Evolutionary conservation across 2,888 invertebrate species (phyloP).

Genomic region (Rutpela maculata): DNA sequence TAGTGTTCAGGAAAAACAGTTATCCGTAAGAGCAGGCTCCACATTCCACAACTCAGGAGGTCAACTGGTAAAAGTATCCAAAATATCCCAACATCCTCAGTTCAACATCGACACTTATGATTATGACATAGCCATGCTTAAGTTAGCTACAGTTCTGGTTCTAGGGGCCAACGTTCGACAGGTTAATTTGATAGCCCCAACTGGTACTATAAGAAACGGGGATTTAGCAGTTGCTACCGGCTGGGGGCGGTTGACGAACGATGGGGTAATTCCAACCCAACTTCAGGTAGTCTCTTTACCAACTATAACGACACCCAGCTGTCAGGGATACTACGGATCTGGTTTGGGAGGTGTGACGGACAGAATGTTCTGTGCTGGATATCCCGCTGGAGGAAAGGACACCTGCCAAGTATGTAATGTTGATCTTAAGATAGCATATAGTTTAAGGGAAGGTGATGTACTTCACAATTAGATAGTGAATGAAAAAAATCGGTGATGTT

Average conservation of each 20-base stretch:
- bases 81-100: constrained; percentile 73
- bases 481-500: too few relatives aligned
- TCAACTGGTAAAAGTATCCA: constrained; percentile 74
- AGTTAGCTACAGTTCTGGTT: constrained; percentile 71
- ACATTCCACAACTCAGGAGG: constrained; percentile 76
- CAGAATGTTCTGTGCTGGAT: constrained; percentile 63
- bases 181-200: constrained; percentile 68
- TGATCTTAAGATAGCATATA: not conserved
- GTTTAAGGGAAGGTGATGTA: not conserved
- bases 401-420: constrained; percentile 59
- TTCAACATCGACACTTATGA: constrained; percentile 75
- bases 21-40: constrained; percentile 74
- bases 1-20: constrained; percentile 41
- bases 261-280: constrained; percentile 50
- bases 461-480: too few relatives aligned
- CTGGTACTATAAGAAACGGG: constrained; percentile 63
- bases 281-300: constrained; percentile 63
- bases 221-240: constrained; percentile 58
- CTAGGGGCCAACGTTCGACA: constrained; percentile 72
- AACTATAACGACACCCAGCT: constrained; percentile 56
- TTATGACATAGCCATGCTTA: constrained; percentile 75
- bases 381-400: constrained; percentile 58
- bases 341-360: constrained; percentile 47
- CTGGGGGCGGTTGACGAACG: constrained; percentile 57
- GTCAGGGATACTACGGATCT: constrained; percentile 54